Conservation (phyloP, 23 tunicate species). For the Trididemnum miniatum region DNA sequence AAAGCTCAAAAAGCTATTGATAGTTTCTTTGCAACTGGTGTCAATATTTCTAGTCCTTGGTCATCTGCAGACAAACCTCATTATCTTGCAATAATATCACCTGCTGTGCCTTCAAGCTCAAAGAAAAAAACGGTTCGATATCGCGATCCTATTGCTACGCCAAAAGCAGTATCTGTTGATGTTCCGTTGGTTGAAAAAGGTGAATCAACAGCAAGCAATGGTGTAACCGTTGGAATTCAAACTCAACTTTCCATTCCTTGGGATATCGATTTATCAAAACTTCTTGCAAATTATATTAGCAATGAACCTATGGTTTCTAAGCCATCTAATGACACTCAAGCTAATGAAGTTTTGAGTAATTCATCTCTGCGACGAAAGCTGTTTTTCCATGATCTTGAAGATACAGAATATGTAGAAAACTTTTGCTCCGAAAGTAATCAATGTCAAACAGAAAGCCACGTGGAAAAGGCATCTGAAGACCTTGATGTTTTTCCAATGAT, state of each 20-base stretch:
- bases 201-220: background rate
- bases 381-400: constrained; percentile 59
- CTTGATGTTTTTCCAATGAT: constrained; percentile 29
- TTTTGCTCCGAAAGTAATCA: background rate
- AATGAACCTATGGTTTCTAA: background rate
- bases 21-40: constrained; percentile 63
- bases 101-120: constrained; percentile 31
- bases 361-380: constrained; percentile 76
- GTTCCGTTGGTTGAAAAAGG: background rate
- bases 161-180: background rate
- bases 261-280: constrained; percentile 40
- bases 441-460: too few relatives aligned
- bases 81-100: constrained; percentile 77
- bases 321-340: background rate
- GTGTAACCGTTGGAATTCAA: constrained; percentile 50
- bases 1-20: constrained; percentile 87
- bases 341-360: constrained; percentile 33
- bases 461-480: background rate
- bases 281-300: constrained; percentile 31
- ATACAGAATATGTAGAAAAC: constrained; percentile 13
- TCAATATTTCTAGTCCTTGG: constrained; percentile 75
- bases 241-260: constrained; percentile 67
- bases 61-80: constrained; percentile 47
- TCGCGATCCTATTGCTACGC: background rate
- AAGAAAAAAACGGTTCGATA: background rate